Percentiles rank a stretch among this genome's conserved stretches.
These are phyloP conservation scores for Silurus asotus DNA, from an alignment of 2,113 vertebrate species.

Conservation along the genomic window DNA sequence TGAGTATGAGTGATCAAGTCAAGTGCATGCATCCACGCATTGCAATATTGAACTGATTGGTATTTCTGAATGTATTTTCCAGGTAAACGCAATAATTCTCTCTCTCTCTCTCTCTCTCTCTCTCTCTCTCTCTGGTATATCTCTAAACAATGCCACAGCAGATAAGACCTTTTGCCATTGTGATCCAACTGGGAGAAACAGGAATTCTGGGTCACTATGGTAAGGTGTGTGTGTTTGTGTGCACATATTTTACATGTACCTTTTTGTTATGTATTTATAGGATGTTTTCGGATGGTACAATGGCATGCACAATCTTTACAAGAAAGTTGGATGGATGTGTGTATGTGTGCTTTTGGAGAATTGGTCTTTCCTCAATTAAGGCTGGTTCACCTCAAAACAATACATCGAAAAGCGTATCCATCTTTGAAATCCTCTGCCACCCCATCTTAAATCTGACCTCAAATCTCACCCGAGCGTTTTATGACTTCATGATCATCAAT, in stretches of 20 bases:
- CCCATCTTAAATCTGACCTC: too few species aligned
- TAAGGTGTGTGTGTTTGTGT: conserved; percentile 49
- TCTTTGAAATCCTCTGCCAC: neutral
- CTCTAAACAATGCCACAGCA: conserved; percentile 38
- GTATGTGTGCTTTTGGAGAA: neutral
- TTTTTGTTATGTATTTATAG: conserved; percentile 29
- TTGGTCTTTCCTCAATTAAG: neutral
- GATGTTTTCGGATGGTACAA: neutral
- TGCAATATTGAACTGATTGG: neutral
- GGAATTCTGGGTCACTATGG: conserved; percentile 49
- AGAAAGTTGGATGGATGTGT: neutral
- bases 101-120: conserved; percentile 11
- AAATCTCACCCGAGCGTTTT: neutral
- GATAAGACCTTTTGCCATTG: conserved; percentile 30
- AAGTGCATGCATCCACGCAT: neutral
- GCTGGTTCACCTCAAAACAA: neutral
- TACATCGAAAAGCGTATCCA: neutral
- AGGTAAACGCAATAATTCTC: neutral
- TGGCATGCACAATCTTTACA: neutral
- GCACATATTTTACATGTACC: conserved; percentile 1
- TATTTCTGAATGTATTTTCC: neutral
- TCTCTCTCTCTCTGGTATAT: conserved; percentile 24
- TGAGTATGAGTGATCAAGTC: neutral
- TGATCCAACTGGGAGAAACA: conserved; percentile 41
- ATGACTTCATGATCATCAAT: neutral